Base-by-base conservation (phyloP, 2,888 invertebrate genomes). In the Caenorhabditis japonica region DNA sequence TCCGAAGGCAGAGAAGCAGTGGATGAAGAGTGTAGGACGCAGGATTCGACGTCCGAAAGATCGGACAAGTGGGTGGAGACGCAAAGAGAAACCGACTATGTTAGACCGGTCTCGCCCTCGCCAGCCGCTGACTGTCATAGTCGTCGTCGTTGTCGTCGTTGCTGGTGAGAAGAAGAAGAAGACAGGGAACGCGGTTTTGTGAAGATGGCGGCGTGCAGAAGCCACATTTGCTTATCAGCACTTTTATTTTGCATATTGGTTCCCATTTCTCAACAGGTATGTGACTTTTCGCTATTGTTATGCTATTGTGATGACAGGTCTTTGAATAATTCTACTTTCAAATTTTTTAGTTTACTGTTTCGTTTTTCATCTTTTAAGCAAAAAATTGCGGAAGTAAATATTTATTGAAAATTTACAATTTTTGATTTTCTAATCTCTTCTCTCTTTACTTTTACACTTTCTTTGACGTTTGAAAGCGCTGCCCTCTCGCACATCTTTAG, bases 41-140 rank as follows among this genome's bases (percentile, higher is more conserved):
- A 17, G 39, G 17, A 4, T 8, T 39, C n/a, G n/a, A n/a, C 27
- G 46, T 27, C 38, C 25, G 39, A 59, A 25, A 53, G 38, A 59
- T 46, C 19, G 46, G 30, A 39, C 34, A 25, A 53, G 69, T 55
- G 59, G 59, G 69, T 60, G 60, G 69, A 69, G 69, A 60, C 60
- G 59, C 53, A 53, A 36, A 47, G 60, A 60, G 58, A 59, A 69
- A 69, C 69, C 60, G 53, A 53, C 53, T 55, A 59, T 60, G 59
- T 49, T 61, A 55, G 70, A 70, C 70, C 70, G 70, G 70, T 70
- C 70, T 70, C 70, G 61, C 52, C 47, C 43, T 64, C 55, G 44
- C 38, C 46, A 34, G 52, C 49, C 19, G 19, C 51, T 56, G 66
- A 53, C 53, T 64, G 55, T 55, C 59, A 53, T 53, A 51, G 38